Percentiles rank a stretch among this genome's conserved stretches.
Conservation (phyloP, 2,113 vertebrate species). For the Ancistrus triradiatus region DNA sequence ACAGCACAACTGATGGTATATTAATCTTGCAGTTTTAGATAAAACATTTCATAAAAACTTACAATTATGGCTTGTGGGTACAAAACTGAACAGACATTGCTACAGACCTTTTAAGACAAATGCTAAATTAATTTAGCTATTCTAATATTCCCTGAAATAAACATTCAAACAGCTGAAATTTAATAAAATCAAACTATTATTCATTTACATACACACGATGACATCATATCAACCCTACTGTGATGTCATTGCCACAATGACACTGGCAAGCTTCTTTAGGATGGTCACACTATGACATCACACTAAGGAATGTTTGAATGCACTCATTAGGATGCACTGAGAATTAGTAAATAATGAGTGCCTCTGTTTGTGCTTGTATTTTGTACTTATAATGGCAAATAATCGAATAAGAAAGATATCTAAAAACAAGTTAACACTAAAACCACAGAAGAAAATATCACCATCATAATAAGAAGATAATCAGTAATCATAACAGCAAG, state of each 20-base stretch:
- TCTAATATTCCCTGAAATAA: conserved; percentile 70
- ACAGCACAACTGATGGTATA: conserved; percentile 71
- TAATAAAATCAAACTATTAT: conserved; percentile 38
- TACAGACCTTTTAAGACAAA: conserved; percentile 71
- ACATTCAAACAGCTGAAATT: conserved; percentile 53
- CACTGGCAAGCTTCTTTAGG: conserved; percentile 43
- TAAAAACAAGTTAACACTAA: conserved; percentile 75
- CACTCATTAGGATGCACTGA: conserved; percentile 43
- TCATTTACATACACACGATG: conserved; percentile 46
- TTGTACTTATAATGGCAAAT: conserved; percentile 49
- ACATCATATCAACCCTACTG: conserved; percentile 43
- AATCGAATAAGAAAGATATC: conserved; percentile 68
- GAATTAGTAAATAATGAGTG: conserved; percentile 36
- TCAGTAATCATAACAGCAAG: conserved; percentile 75
- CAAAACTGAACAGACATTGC: conserved; percentile 75
- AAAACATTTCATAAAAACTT: conserved; percentile 56
- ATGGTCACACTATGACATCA: conserved; percentile 59
- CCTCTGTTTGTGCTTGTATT: conserved; percentile 46
- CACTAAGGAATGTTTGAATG: conserved; percentile 38
- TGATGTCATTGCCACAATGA: conserved; percentile 45
- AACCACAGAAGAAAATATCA: conserved; percentile 71
- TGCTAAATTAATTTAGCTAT: conserved; percentile 63
- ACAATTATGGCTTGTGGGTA: conserved; percentile 74
- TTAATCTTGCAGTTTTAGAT: conserved; percentile 59
- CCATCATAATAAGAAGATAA: conserved; percentile 70